Conservation (phyloP, 2,888 invertebrate genomes). For the Amiota communis region DNA sequence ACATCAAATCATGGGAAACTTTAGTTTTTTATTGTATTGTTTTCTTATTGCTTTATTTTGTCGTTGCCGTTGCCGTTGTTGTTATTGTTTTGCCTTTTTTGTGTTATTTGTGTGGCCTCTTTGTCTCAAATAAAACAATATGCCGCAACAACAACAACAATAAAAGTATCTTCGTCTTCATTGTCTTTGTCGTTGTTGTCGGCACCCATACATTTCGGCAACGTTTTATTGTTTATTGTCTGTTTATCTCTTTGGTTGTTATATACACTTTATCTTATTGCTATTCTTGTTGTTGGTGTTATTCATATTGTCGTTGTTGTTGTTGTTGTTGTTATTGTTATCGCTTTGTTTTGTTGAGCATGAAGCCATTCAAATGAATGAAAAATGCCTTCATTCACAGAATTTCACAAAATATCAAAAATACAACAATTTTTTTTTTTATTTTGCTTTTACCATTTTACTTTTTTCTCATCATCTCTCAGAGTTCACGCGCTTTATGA, state of each 20-base stretch:
- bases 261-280: not conserved
- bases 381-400: slow-evolving; percentile 62
- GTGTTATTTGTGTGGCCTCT: slow-evolving; percentile 59
- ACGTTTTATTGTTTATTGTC: slow-evolving; percentile 53
- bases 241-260: slow-evolving; percentile 54
- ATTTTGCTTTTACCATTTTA: not conserved
- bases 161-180: not conserved
- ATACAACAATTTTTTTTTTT: slow-evolving; percentile 25
- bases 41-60: slow-evolving; percentile 42
- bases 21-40: slow-evolving; percentile 38
- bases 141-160: slow-evolving; percentile 42
- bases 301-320: slow-evolving; percentile 27
- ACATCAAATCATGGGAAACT: slow-evolving; percentile 55
- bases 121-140: slow-evolving; percentile 43
- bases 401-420: slow-evolving; percentile 37
- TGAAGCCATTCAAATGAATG: slow-evolving; percentile 44
- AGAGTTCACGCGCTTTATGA: no score
- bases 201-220: slow-evolving; percentile 23
- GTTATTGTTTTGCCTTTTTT: slow-evolving; percentile 14
- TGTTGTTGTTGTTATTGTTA: slow-evolving; percentile 31
- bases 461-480: no score
- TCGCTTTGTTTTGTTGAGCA: slow-evolving; percentile 30
- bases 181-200: not conserved
- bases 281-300: slow-evolving; percentile 23
- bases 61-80: slow-evolving; percentile 34